Base-by-base conservation (phyloP, 2,888 invertebrate genomes). In the Nudaria mundana region DNA sequence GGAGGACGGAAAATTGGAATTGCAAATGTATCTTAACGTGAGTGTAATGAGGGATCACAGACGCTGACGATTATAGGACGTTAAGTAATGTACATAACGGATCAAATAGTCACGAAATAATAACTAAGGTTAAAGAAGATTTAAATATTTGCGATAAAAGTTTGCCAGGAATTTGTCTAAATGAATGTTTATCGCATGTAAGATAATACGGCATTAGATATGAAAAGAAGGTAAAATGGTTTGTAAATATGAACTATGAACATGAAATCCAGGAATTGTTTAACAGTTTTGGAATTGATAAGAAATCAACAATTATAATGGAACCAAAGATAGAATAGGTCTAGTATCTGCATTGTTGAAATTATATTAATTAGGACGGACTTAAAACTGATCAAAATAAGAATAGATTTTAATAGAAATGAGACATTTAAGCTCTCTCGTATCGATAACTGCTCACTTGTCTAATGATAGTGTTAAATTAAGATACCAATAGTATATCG, bases 31-130 rank as follows among this genome's bases (percentile, higher is more conserved):
- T 76, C 75, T 75, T 76, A 61, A 66, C 62, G 55, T 72, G 25
- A 34, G 18, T 26, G 64, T 79, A 81, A 75, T 75, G 76, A 73
- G 87, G 85, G 85, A 86, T 79, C 87, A 86, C 66, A 71, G 63
- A 52, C 26, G 58, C 69, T 56, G 71, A 65, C 68, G 71, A 71
- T 63, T 61, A 61, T 74, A 72, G 63, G 56, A 63, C 65, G 65
- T 66, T 76, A 76, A 72, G 71, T 68, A 63, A 67, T 84, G 82
- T 85, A 82, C 57, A 80, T 82, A 81, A 72, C 74, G 71, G 72
- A 78, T 73, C 78, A 72, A 76, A 70, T 80, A 75, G 62, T 64
- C 60, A 52, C 65, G 54, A 66, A 63, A 66, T 43, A 49, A 50
- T 53, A 67, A 64, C 56, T 63, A 54, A 57, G 51, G 43, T 46